Evolutionary conservation across 2,797 vertebrate species (phyloP).

Genomic region (Betta splendens): DNA sequence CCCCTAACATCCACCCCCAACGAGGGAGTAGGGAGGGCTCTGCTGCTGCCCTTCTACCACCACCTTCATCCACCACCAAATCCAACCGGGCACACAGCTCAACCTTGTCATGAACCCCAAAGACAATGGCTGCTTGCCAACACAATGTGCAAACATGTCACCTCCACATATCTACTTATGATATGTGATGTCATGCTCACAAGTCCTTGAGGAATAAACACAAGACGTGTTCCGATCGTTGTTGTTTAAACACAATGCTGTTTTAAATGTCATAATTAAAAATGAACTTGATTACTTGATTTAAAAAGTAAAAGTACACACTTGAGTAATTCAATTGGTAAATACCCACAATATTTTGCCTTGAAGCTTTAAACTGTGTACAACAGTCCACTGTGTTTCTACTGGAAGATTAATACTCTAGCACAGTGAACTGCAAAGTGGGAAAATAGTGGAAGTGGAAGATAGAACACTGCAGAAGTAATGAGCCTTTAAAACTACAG

Average conservation of each 20-base stretch:
- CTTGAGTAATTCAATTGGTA: too few relatives aligned
- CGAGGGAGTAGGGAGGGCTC: slow-evolving; percentile 4
- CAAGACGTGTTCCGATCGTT: not conserved
- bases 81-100: slow-evolving; percentile 50
- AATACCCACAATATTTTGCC: too few relatives aligned
- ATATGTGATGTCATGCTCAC: slow-evolving; percentile 42
- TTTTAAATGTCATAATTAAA: not conserved
- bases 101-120: slow-evolving; percentile 53
- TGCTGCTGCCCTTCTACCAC: slow-evolving; percentile 28
- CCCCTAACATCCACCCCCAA: slow-evolving; percentile 25
- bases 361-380: too few relatives aligned
- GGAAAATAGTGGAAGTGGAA: too few relatives aligned
- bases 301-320: too few relatives aligned
- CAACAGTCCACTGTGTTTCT: too few relatives aligned
- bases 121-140: slow-evolving; percentile 54
- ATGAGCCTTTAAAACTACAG: too few relatives aligned
- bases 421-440: too few relatives aligned
- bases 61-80: slow-evolving; percentile 44
- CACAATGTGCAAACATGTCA: slow-evolving; percentile 56
- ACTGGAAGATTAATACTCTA: too few relatives aligned
- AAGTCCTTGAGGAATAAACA: slow-evolving; percentile 3
- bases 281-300: too few relatives aligned
- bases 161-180: slow-evolving; percentile 20
- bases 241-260: not conserved
- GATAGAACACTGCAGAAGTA: too few relatives aligned